Conservation (phyloP, 1,140 invertebrate species). For the Aphelinus atriplicis region DNA sequence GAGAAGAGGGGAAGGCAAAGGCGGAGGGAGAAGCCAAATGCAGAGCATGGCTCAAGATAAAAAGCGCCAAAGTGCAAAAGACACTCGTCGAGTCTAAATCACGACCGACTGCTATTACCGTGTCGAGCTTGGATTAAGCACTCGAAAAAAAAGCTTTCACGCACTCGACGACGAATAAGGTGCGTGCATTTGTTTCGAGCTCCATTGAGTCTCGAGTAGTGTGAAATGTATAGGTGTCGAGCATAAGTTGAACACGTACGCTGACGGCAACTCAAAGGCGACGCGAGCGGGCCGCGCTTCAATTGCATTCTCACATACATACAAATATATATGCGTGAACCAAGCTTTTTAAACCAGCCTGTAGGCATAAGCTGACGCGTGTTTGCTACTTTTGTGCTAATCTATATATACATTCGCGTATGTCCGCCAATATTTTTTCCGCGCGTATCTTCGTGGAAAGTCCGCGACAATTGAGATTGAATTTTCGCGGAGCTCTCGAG, state of each 20-base stretch:
- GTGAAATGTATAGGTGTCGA: constrained; percentile 11
- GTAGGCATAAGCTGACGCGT: neutral
- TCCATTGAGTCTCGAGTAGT: neutral
- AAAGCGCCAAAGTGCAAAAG: constrained; percentile 31
- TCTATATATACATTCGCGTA: too few relatives aligned
- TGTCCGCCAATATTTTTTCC: too few relatives aligned
- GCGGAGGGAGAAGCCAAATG: too few relatives aligned
- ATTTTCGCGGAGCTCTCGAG: neutral
- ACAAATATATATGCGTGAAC: neutral
- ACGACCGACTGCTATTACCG: neutral
- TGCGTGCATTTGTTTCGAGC: constrained; percentile 13
- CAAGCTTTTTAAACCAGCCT: neutral
- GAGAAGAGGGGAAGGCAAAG: neutral
- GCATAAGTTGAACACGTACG: neutral
- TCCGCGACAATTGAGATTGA: too few relatives aligned
- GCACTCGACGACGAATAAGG: constrained; percentile 17
- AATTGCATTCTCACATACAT: neutral
- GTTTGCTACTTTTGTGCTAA: too few relatives aligned
- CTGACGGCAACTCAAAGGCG: neutral
- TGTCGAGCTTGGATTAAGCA: constrained; percentile 16
- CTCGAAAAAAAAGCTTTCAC: constrained; percentile 37
- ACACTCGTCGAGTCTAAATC: constrained; percentile 9
- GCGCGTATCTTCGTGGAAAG: too few relatives aligned
- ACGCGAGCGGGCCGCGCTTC: neutral
- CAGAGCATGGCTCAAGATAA: neutral